A percentile compares a stretch with the other conserved stretches of the same genome.
Evolutionary conservation across 2,888 invertebrate genomes (phyloP).

Genomic region (Euzetes globulus): DNA sequence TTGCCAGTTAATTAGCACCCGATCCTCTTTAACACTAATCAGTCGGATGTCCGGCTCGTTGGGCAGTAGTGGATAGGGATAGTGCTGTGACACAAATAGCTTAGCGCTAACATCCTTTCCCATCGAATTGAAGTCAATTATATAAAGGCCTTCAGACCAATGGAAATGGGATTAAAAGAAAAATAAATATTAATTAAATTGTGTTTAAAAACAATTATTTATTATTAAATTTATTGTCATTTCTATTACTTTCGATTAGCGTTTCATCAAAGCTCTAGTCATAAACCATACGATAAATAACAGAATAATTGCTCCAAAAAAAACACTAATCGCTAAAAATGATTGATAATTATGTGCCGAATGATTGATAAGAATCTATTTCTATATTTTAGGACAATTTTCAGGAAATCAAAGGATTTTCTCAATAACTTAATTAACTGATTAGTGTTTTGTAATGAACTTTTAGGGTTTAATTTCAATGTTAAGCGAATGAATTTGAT

Average conservation of each 20-base stretch:
- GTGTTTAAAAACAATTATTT: not conserved
- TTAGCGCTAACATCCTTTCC: conserved; percentile 36
- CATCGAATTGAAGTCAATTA: conserved; percentile 20
- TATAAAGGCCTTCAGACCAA: conserved; percentile 34
- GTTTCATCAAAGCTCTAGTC: not conserved
- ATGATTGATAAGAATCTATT: no score
- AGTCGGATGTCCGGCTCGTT: conserved; percentile 40
- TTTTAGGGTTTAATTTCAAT: no score
- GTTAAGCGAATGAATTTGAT: no score
- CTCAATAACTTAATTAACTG: no score
- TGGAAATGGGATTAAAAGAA: not conserved
- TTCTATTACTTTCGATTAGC: not conserved
- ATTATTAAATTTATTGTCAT: not conserved
- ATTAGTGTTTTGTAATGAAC: no score
- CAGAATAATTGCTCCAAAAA: no score
- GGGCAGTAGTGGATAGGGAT: conserved; percentile 37
- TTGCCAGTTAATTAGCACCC: conserved; percentile 43
- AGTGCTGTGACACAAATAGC: conserved; percentile 27
- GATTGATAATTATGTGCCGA: no score
- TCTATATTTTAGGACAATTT: no score
- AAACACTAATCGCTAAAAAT: no score
- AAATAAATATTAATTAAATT: not conserved
- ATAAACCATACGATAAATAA: no score
- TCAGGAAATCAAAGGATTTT: no score
- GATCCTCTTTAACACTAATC: conserved; percentile 36